Conservation (phyloP, 2,888 invertebrate species). For the Caenorhabditis sp. region DNA sequence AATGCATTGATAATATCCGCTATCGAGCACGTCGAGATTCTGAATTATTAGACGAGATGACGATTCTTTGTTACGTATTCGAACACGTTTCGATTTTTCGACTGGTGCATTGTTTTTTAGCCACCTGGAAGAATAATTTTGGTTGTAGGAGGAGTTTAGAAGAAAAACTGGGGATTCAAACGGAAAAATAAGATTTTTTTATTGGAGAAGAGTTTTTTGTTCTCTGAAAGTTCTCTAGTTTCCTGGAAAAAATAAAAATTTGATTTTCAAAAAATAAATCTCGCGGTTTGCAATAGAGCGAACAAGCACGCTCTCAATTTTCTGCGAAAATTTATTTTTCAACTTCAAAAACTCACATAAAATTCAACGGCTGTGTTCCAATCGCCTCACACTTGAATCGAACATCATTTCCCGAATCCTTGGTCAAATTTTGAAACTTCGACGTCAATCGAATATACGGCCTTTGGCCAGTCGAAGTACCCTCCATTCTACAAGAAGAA, state of each 20-base stretch:
- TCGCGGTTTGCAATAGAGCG: background rate
- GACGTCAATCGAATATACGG: conserved; percentile 69
- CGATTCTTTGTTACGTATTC: conserved; percentile 61
- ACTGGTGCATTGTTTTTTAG: conserved; percentile 67
- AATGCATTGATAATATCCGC: conserved; percentile 68
- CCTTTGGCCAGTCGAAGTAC: conserved; percentile 59
- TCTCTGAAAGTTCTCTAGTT: no score
- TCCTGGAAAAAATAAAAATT: background rate
- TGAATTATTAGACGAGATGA: conserved; percentile 65
- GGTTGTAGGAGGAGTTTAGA: background rate
- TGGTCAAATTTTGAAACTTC: conserved; percentile 62
- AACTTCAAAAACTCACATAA: conserved; percentile 56
- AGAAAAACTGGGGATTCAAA: no score
- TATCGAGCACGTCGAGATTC: conserved; percentile 68
- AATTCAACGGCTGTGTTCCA: conserved; percentile 67
- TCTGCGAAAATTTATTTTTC: background rate
- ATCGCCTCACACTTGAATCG: conserved; percentile 69
- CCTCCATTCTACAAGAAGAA: conserved; percentile 63
- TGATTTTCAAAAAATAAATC: background rate
- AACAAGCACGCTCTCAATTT: background rate
- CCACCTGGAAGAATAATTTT: conserved; percentile 26
- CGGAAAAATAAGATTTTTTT: no score
- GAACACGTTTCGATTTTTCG: conserved; percentile 63
- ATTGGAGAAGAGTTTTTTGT: no score
- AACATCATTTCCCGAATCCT: conserved; percentile 64